These are phyloP conservation scores for Hipposideros armiger DNA, from an alignment of 2,113 vertebrate genomes.

Conservation along the genomic window DNA sequence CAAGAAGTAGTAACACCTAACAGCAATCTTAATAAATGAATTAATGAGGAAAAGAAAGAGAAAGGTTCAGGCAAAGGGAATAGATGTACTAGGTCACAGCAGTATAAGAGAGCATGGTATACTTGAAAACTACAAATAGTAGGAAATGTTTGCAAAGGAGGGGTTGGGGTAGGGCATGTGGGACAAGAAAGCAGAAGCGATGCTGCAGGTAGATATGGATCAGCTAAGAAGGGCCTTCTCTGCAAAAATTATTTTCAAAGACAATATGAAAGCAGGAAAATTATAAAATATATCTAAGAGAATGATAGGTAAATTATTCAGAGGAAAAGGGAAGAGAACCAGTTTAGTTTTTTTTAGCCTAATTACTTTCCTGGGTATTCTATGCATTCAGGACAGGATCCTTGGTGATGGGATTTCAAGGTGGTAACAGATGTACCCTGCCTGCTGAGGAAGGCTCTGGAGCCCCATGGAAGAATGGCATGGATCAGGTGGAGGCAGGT, in stretches of 20 bases:
- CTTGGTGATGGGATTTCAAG: not conserved
- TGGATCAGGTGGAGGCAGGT: not conserved
- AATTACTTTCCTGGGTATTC: not conserved
- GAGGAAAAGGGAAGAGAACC: not conserved
- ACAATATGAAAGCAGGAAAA: not conserved
- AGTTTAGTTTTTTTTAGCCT: not conserved
- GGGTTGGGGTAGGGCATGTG: not conserved
- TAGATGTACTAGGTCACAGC: not conserved
- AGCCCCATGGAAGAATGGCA: not conserved
- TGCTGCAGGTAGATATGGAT: not conserved
- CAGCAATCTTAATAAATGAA: not conserved
- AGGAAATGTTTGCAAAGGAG: not conserved
- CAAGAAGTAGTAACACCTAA: not conserved
- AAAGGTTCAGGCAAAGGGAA: not conserved
- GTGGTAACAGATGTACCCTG: not conserved
- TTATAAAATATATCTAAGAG: not conserved
- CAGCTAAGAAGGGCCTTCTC: not conserved
- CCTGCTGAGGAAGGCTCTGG: not conserved
- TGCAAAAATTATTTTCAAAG: not conserved
- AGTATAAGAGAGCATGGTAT: not conserved
- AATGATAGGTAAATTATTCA: not conserved
- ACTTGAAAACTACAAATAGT: not conserved
- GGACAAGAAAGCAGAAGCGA: not conserved
- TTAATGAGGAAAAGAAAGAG: not conserved
- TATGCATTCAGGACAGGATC: not conserved